Base-by-base conservation (phyloP, 2,113 vertebrate genomes). In the Epinephelus moara region DNA sequence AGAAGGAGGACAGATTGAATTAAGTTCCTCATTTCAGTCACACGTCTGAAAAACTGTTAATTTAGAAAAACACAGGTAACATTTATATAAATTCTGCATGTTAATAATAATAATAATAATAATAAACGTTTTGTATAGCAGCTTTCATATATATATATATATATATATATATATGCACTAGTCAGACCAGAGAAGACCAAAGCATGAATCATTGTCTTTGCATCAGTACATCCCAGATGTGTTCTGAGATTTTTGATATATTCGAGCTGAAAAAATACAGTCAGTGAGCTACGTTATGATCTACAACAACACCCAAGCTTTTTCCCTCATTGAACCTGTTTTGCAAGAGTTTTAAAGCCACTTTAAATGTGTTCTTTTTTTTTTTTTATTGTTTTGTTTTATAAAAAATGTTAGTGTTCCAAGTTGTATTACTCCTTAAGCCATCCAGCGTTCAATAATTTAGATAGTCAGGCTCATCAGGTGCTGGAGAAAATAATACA, bases 1-100 rank as follows among this genome's bases (percentile, higher is more conserved):
- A 94, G 25, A 52, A 88, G 33, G 49, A 88, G 2, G 50, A 85
- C 0, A 8, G 56, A 55, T 0, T 10, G 50, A 53, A 83, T 71
- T 27, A 73, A 66, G 64, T 1, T 66, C 40, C 78, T 85, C 94
- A 93, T 96, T 70, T 47, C 81, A 21, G 52, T 66, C 64, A 60
- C 33, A 6, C 0, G 15, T 56, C 91, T 92, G 79, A 53, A 86
- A 82, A 74, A 63, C 8, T 55, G 45, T 61, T 25, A 3, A 33
- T 56, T 19, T 13, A 25, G 0, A 71, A 1, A 53, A 60, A 21
- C 6, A 68, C 8, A 49, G 30, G 14, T 56, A n/a, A 61, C 8
- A 69, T 80, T 71, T 7, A 15, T 4, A n/a, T 27, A 21, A 37
- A 60, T 55, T 45, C 2, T 52, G 27, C 21, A 30, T 25, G 1